phyloP scores from a whole-genome alignment of 2,888 invertebrate genomes.

The Metacarcinus magister region DNA sequence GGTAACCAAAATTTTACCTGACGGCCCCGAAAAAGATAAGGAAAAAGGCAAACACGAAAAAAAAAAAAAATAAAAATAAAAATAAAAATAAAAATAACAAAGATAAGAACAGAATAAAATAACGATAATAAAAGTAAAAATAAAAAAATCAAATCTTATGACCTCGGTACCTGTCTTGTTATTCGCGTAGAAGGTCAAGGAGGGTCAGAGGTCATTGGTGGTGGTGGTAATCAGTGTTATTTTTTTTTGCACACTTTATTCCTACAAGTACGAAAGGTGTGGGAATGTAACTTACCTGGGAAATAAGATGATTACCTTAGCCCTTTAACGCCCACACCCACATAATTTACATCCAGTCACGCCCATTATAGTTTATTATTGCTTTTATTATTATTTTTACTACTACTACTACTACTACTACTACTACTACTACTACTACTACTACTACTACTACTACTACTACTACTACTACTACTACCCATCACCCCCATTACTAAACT shows the following conservation, averaged over 20 bases:
- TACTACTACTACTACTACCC: not conserved
- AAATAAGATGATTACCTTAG: not conserved
- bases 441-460: not conserved
- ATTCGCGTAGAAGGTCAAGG: slow-evolving; percentile 31
- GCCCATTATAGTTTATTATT: not conserved
- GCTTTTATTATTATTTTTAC: not conserved
- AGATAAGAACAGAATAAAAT: not conserved
- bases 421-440: not conserved
- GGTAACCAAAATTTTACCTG: not conserved
- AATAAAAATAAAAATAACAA: not conserved
- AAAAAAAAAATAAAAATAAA: not conserved
- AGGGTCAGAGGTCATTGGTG: slow-evolving; percentile 5
- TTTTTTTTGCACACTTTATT: not conserved
- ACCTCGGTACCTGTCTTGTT: not conserved
- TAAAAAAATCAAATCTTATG: not conserved
- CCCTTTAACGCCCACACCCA: not conserved
- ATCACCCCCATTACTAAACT: not conserved
- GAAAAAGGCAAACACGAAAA: not conserved
- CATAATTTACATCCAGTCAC: too few species aligned
- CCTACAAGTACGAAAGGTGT: not conserved
- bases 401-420: not conserved
- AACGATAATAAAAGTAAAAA: not conserved
- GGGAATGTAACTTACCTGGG: slow-evolving; percentile 20
- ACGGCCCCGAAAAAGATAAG: not conserved
- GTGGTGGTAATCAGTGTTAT: slow-evolving; percentile 7